Percentiles rank a stretch among this genome's conserved stretches.
phyloP scores from a whole-genome alignment of 2,113 vertebrate genomes.

The Ochotona princeps region DNA sequence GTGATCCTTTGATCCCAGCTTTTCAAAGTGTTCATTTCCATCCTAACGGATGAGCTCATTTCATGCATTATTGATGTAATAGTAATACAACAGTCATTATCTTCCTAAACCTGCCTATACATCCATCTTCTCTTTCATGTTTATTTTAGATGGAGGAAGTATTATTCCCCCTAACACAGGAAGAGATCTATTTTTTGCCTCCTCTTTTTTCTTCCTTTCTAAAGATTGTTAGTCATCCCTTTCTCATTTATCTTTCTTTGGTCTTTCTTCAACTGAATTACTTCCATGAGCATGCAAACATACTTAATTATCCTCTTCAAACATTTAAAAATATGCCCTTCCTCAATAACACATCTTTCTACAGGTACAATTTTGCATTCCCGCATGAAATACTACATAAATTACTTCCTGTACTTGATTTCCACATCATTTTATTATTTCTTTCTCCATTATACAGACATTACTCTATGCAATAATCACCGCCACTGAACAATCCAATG shows the following conservation, averaged over 20 bases:
- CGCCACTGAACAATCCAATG: not conserved
- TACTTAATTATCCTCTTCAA: not conserved
- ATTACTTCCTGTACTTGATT: not conserved
- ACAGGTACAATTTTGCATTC: not conserved
- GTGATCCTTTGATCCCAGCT: conserved; percentile 27
- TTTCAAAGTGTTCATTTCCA: conserved; percentile 8
- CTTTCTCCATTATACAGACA: not conserved
- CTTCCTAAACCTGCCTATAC: not conserved
- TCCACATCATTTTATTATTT: not conserved
- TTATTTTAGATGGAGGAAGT: not conserved
- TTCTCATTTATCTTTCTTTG: not conserved
- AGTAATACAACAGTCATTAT: not conserved
- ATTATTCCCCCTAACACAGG: not conserved
- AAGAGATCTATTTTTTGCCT: not conserved
- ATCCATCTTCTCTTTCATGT: not conserved
- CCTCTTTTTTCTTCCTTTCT: not conserved
- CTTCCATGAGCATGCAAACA: not conserved
- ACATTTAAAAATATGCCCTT: not conserved
- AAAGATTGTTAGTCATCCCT: not conserved
- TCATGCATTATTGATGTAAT: conserved; percentile 46
- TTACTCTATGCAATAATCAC: not conserved
- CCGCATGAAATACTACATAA: not conserved
- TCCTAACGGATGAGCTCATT: conserved; percentile 44
- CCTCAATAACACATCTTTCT: not conserved
- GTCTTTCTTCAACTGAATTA: not conserved